These are phyloP conservation scores for Ciconia nigra DNA, from an alignment of 2,797 vertebrate species.

Conservation along the genomic window DNA sequence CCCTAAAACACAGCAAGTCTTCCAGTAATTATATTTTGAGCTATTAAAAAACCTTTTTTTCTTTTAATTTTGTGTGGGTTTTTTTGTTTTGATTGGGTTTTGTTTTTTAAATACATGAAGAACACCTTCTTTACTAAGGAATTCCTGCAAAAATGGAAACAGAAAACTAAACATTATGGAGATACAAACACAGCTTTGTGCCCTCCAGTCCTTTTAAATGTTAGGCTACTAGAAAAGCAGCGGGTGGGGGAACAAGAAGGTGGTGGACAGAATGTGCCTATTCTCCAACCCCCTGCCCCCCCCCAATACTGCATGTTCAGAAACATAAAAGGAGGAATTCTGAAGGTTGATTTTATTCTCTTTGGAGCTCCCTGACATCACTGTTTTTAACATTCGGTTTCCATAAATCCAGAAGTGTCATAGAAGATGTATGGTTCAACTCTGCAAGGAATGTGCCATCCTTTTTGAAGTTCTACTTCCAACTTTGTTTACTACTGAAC, in stretches of 20 bases:
- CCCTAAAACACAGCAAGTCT: neutral
- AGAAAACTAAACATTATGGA: neutral
- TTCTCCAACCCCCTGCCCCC: neutral
- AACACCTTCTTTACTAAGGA: neutral
- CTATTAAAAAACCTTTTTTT: neutral
- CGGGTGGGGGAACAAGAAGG: neutral
- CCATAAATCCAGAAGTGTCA: conserved; percentile 60
- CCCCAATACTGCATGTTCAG: neutral
- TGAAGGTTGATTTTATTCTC: conserved; percentile 46
- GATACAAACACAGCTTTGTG: neutral
- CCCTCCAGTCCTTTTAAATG: neutral
- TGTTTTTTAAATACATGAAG: neutral
- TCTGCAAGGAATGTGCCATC: conserved; percentile 66
- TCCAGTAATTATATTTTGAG: neutral
- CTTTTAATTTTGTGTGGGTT: neutral
- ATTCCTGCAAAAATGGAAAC: neutral
- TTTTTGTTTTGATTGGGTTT: neutral
- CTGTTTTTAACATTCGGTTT: conserved; percentile 54
- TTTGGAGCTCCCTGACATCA: conserved; percentile 43
- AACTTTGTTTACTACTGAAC: conserved; percentile 69
- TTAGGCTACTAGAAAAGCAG: neutral
- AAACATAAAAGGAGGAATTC: conserved; percentile 48
- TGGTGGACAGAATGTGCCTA: neutral
- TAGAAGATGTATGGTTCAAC: conserved; percentile 53
- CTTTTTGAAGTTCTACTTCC: conserved; percentile 73